These are phyloP conservation scores for Cephus sareptanus DNA, from an alignment of 2,888 invertebrate genomes.

Conservation along the genomic window DNA sequence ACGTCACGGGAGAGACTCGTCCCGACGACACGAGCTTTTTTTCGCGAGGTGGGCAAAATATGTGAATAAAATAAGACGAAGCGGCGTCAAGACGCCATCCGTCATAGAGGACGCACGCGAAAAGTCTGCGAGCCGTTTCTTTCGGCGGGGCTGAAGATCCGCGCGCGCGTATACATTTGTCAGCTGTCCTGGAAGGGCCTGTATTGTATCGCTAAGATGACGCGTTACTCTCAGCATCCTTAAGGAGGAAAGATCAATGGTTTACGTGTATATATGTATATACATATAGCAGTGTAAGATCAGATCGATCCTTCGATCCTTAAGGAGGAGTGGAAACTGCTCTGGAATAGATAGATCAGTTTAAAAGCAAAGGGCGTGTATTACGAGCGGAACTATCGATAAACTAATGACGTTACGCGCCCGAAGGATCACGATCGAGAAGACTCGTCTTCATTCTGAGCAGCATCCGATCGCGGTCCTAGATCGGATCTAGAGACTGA, in stretches of 20 bases:
- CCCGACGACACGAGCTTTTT: slow-evolving; percentile 31
- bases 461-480: not conserved
- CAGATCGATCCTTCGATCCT: not conserved
- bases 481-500: not conserved
- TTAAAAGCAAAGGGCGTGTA: not conserved
- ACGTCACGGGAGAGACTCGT: slow-evolving; percentile 24
- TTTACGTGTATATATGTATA: too few relatives aligned
- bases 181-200: not conserved
- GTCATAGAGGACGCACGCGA: slow-evolving; percentile 25
- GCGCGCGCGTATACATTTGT: not conserved
- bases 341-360: slow-evolving; percentile 1
- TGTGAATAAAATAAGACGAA: slow-evolving; percentile 32
- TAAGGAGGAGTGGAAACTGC: not conserved
- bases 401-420: slow-evolving; percentile 9
- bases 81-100: slow-evolving; percentile 35
- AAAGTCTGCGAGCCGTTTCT: not conserved
- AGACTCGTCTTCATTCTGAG: slow-evolving; percentile 4
- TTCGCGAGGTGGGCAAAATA: slow-evolving; percentile 15
- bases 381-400: slow-evolving; percentile 7
- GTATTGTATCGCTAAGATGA: not conserved
- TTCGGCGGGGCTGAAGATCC: not conserved
- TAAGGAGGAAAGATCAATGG: not conserved
- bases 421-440: slow-evolving; percentile 4
- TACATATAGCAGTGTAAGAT: not conserved
- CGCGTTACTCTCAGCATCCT: not conserved